phyloP scores from a whole-genome alignment of 2,888 invertebrate genomes.

The Iselma pallidipennis region DNA sequence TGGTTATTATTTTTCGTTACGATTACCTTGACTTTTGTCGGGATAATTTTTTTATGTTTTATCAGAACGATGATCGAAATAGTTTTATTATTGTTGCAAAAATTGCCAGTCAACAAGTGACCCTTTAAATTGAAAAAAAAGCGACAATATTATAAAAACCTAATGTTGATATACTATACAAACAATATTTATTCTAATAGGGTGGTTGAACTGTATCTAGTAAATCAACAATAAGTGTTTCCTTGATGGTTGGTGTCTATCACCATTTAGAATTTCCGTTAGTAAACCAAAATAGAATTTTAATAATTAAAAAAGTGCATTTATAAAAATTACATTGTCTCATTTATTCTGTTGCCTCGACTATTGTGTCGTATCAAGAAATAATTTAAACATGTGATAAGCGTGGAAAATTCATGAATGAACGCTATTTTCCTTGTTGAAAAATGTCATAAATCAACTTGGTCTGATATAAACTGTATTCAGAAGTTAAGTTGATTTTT shows the following conservation, averaged over 20 bases:
- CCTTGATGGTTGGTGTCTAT: neutral
- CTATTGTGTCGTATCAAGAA: neutral
- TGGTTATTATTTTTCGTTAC: neutral
- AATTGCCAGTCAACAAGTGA: neutral
- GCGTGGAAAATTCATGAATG: conserved; percentile 4
- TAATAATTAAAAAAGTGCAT: neutral
- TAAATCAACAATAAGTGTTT: neutral
- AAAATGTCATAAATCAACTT: conserved; percentile 4
- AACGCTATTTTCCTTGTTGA: neutral
- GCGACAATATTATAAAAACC: too few species aligned
- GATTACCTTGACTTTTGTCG: neutral
- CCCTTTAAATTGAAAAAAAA: neutral
- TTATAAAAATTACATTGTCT: neutral
- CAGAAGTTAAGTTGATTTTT: conserved; percentile 8
- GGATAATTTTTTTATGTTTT: neutral
- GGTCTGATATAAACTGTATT: neutral
- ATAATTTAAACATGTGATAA: conserved; percentile 5
- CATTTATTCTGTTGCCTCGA: neutral
- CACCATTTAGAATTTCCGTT: neutral
- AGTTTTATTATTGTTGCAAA: too few species aligned
- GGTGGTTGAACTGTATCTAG: neutral
- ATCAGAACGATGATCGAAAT: neutral
- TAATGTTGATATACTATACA: too few species aligned
- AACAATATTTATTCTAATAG: neutral
- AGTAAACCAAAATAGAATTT: neutral